Evolutionary conservation across 1,140 invertebrate genomes (phyloP).

Genomic region (Drosophila miranda): DNA sequence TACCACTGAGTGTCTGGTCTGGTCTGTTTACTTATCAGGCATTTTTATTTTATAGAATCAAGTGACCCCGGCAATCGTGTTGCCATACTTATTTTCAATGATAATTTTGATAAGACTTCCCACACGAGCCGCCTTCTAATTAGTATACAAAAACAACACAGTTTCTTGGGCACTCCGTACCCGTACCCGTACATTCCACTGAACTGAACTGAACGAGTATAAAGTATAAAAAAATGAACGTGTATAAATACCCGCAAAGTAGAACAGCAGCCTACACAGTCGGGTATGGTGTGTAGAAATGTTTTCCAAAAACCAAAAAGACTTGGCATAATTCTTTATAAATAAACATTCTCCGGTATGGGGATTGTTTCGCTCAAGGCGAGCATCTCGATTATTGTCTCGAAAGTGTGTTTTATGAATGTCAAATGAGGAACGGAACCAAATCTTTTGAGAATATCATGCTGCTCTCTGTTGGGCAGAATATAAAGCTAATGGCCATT

Average conservation of each 20-base stretch:
- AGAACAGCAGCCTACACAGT: slow-evolving; percentile 41
- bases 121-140: slow-evolving; percentile 46
- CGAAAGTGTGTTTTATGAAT: slow-evolving; percentile 55
- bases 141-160: slow-evolving; percentile 45
- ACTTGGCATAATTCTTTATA: slow-evolving; percentile 59
- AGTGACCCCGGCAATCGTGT: slow-evolving; percentile 57
- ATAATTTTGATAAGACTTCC: slow-evolving; percentile 61
- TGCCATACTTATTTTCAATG: too few species aligned
- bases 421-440: slow-evolving; percentile 28
- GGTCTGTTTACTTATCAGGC: slow-evolving; percentile 32
- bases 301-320: slow-evolving; percentile 54
- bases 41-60: slow-evolving; percentile 41
- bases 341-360: slow-evolving; percentile 47
- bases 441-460: background rate
- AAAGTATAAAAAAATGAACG: slow-evolving; percentile 4
- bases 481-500: too few species aligned
- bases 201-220: background rate
- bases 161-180: background rate
- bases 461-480: background rate
- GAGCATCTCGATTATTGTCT: background rate
- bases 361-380: background rate
- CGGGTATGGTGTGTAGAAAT: slow-evolving; percentile 14
- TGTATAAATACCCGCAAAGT: slow-evolving; percentile 1
- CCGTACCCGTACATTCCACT: too few species aligned
- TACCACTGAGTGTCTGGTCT: background rate